phyloP scores from a whole-genome alignment of 1,140 invertebrate genomes.

The Drosophila asahinai region DNA sequence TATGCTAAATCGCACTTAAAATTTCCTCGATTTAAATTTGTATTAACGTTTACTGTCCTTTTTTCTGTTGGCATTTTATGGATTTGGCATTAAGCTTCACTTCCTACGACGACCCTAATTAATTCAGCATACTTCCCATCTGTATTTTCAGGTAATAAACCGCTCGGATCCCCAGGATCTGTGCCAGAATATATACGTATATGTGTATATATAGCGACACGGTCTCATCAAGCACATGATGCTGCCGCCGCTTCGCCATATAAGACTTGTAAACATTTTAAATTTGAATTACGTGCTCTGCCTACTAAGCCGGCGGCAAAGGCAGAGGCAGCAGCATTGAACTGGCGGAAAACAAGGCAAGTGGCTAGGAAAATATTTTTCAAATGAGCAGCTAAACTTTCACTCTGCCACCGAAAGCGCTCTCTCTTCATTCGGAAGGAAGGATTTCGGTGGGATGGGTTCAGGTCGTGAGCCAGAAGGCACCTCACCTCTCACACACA shows the following conservation, averaged over 20 bases:
- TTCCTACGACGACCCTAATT: conserved; percentile 8
- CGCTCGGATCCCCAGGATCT: background rate
- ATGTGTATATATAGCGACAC: conserved; percentile 15
- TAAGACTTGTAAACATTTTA: conserved; percentile 78
- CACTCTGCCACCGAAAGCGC: conserved; percentile 30
- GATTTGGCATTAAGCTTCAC: conserved; percentile 7
- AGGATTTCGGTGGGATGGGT: background rate
- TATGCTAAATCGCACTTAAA: conserved; percentile 12
- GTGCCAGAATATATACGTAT: background rate
- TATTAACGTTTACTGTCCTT: background rate
- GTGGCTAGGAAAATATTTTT: conserved; percentile 42
- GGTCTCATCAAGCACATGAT: conserved; percentile 60
- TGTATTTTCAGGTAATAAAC: conserved; percentile 45
- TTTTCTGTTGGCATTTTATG: conserved; percentile 1
- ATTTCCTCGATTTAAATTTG: conserved; percentile 3
- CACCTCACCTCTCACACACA: background rate
- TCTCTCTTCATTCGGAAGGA: background rate
- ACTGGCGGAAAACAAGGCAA: conserved; percentile 30
- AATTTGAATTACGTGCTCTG: conserved; percentile 77
- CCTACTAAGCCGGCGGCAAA: conserved; percentile 40
- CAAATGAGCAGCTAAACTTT: conserved; percentile 53
- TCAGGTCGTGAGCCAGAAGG: conserved; percentile 30
- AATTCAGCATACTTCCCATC: conserved; percentile 6
- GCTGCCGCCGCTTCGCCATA: conserved; percentile 32
- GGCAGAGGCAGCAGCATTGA: conserved; percentile 22